Evolutionary conservation across 2,113 vertebrate genomes (phyloP), one percentile per base, ranked within the genome.

Genomic region (Grammomys surdaster): DNA sequence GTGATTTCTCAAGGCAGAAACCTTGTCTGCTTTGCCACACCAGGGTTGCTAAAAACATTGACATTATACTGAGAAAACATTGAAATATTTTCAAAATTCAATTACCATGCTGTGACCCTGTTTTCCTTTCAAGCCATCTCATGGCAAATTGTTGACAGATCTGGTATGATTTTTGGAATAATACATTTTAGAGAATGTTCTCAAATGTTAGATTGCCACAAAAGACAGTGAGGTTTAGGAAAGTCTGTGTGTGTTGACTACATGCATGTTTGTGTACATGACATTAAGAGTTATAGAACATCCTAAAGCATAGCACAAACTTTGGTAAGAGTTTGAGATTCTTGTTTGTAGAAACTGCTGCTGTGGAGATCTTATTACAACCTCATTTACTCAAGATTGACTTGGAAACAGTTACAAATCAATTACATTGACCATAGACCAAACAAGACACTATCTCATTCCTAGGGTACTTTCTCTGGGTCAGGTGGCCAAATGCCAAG

Each of bases 341-440:
- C n/a, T 26, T 69, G 20, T 67, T 67, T 86, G 28, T 54, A 54
- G 65, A 6, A 85, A 17, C 48, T 88, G 8, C 0, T 93, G 13
- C 56, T 93, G n/a, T 6, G 26, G 14, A 40, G 14, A 92, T 16
- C 58, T 46, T 43, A 46, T 70, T 54, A 43, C 7, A 56, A 24
- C 11, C 63, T 33, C 46, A 31, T 73, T 67, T 63, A 80, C 14
- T 54, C 43, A 26, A 90, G n/a, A 40, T 95, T 95, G 40, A 2
- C 20, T 40, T 17, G 19, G 51, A 95, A 56, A 85, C 31, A 8
- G 90, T 82, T 82, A 95, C 82, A 95, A 96, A 73, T 77, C 70
- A 95, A 46, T 81, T 33, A 77, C 56, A 22, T 19, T 24, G 36
- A 22, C 24, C 7, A 2, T 13, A 36, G 40, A 48, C 5, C 46